Conservation (phyloP, 2,113 vertebrate species). For the Himantopus leucocephalus region DNA sequence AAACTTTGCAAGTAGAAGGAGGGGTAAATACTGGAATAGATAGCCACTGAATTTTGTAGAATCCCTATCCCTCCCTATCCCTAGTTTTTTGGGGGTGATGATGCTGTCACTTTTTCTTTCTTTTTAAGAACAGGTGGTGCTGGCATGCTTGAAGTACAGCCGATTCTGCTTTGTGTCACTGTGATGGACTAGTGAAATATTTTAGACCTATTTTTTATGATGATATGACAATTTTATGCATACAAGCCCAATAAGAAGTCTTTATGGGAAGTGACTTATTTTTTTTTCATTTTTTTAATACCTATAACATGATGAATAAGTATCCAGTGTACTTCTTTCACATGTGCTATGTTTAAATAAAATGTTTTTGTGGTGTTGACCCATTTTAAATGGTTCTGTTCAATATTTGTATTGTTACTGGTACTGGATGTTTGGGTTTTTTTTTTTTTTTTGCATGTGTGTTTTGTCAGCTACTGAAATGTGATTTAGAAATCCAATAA, state of each 20-base stretch:
- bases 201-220: neutral
- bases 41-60: neutral
- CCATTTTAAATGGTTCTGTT: neutral
- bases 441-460: neutral
- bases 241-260: neutral
- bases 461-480: conserved; percentile 9
- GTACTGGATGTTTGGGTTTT: neutral
- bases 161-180: neutral
- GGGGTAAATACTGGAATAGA: neutral
- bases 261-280: neutral
- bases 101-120: neutral
- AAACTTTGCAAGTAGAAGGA: neutral
- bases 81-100: accelerated
- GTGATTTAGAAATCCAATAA: conserved; percentile 65
- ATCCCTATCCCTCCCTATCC: accelerated
- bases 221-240: neutral
- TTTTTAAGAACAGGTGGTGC: neutral
- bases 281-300: neutral
- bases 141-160: neutral
- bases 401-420: neutral
- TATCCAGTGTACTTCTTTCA: neutral
- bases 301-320: neutral
- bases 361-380: neutral
- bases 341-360: neutral
- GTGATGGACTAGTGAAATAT: neutral